These are phyloP conservation scores for Pelecanus crispus DNA, from an alignment of 2,113 vertebrate species.

Conservation along the genomic window DNA sequence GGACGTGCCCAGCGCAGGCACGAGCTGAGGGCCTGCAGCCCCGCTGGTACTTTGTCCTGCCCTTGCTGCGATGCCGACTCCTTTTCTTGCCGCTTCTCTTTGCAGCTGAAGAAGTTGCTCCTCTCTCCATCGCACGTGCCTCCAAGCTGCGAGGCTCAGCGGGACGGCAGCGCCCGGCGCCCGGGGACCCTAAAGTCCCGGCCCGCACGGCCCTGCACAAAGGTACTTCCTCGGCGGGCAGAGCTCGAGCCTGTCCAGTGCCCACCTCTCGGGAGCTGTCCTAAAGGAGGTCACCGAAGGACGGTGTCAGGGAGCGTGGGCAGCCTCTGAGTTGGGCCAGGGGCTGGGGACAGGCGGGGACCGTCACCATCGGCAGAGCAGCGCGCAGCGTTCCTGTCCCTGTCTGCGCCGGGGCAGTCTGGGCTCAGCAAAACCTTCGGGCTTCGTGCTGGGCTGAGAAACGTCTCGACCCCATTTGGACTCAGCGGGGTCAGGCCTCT, in stretches of 20 bases:
- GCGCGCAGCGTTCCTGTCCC: fast-evolving
- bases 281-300: background rate
- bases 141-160: conserved; percentile 76
- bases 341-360: background rate
- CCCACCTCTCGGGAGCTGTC: background rate
- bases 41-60: fast-evolving
- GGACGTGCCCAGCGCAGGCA: fast-evolving
- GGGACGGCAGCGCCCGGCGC: conserved; percentile 77
- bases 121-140: conserved; percentile 86
- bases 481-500: background rate
- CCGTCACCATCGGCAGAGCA: background rate
- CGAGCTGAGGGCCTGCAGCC: background rate
- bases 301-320: background rate
- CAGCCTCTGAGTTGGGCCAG: background rate
- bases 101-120: conserved; percentile 90
- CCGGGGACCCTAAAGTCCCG: conserved; percentile 78
- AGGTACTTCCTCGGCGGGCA: conserved; percentile 72
- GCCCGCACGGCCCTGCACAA: conserved; percentile 74
- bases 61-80: conserved; percentile 10
- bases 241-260: fast-evolving
- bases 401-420: fast-evolving
- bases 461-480: background rate
- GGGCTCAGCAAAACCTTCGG: background rate
- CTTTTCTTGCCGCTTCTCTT: conserved; percentile 47
- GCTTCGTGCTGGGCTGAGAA: background rate